Evolutionary conservation across 2,797 vertebrate species (phyloP).

Genomic region (Hybognathus amarus): DNA sequence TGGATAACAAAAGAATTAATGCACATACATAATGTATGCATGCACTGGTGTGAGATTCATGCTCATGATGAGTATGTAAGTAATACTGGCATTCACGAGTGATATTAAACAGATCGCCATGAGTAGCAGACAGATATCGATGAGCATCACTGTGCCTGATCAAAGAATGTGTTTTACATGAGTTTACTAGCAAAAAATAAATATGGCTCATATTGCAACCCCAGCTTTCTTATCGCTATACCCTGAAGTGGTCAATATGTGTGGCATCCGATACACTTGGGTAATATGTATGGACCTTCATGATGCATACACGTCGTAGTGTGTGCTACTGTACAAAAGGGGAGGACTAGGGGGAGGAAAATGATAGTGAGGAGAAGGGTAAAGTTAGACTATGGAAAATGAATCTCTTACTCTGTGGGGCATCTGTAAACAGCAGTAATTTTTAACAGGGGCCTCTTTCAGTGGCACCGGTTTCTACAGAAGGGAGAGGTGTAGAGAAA

Average conservation of each 20-base stretch:
- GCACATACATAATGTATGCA: constrained; percentile 57
- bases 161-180: constrained; percentile 50
- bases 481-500: constrained; percentile 79
- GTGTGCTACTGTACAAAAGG: constrained; percentile 57
- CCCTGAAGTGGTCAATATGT: constrained; percentile 33
- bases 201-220: constrained; percentile 63
- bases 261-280: constrained; percentile 25
- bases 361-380: constrained; percentile 75
- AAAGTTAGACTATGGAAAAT: constrained; percentile 72
- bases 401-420: constrained; percentile 82
- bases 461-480: constrained; percentile 80
- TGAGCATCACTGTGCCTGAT: constrained; percentile 48
- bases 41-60: constrained; percentile 57
- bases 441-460: constrained; percentile 82
- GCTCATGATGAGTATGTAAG: constrained; percentile 57
- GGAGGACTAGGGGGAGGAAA: constrained; percentile 60
- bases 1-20: constrained; percentile 49
- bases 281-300: constrained; percentile 52
- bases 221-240: constrained; percentile 46
- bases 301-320: constrained; percentile 54
- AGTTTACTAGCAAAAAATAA: constrained; percentile 49
- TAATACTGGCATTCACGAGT: constrained; percentile 55
- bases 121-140: constrained; percentile 54
- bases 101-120: constrained; percentile 56
- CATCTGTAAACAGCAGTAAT: constrained; percentile 83